Base-by-base conservation (phyloP, 2,888 invertebrate genomes). In the Cecidostiba fungosa region DNA sequence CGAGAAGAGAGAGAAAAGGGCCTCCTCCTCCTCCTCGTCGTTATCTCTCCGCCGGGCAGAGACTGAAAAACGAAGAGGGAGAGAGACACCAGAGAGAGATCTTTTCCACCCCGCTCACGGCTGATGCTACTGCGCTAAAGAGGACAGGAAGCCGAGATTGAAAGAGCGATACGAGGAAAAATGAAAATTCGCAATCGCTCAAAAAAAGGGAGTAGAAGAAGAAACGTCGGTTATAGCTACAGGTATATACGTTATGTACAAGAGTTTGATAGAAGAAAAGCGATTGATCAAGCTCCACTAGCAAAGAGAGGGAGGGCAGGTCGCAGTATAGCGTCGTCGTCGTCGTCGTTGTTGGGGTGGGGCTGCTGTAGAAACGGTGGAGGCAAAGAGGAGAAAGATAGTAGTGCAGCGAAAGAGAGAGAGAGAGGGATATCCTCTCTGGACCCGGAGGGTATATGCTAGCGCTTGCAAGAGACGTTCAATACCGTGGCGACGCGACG, bases 401-500 rank as follows among this genome's bases (percentile, higher is more conserved):
- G 73, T 74, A 39, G 39, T 59, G 23, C 54, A 74, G 76, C 70
- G 77, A 83, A 88, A 88, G 87, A 87, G 87, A 89, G 88, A 82
- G 87, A 88, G 88, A 89, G 88, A 82, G 87, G 88, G 87, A 77
- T 23, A 74, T 70, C 83, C 62, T 62, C 62, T 89, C 91, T 90
- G 92, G 92, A 92, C 90, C 89, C 90, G 90, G 66, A 32, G 62
- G 59, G 43, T 77, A 83, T 73, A 78, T 16, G n/a, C 43, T n/a
- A 69, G 79, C 66, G 80, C 69, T 59, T 10, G 36, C 50, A 90
- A 91, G 91, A 92, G 92, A 92, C 93, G 93, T 93, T 93, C 93
- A 93, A 93, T 93, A 93, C 91, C 90, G 92, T 90, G 90, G 90
- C 91, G 88, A 87, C 89, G 89, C 90, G 91, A 89, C 92, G 92